Conservation (phyloP, 2,113 vertebrate genomes). For the Urocitellus parryii region DNA sequence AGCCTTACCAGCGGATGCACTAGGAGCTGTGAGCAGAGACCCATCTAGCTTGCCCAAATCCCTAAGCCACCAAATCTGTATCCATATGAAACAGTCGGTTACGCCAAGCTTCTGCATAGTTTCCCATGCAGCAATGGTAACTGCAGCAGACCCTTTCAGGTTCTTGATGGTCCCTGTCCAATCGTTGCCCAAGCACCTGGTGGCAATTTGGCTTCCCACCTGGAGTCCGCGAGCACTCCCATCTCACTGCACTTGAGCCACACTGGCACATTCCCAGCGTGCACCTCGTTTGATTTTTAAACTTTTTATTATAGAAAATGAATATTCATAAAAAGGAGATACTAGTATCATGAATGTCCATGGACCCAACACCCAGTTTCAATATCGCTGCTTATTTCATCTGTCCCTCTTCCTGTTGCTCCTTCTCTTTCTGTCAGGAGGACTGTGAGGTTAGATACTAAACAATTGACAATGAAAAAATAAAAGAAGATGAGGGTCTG, state of each 20-base stretch:
- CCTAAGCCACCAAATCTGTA: neutral
- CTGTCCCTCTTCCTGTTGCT: neutral
- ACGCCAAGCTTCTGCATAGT: neutral
- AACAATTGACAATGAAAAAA: neutral
- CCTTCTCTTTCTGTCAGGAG: neutral
- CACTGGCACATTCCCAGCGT: neutral
- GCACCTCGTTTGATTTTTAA: neutral
- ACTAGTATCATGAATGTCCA: neutral
- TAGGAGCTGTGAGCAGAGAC: neutral
- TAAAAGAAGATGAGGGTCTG: neutral
- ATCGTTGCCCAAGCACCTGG: neutral
- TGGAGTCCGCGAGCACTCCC: neutral
- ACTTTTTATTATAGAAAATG: conserved; percentile 21
- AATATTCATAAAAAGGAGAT: neutral
- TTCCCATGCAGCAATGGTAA: neutral
- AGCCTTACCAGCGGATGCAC: neutral
- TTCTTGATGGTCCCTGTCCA: neutral
- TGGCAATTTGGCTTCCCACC: neutral
- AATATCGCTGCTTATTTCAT: neutral
- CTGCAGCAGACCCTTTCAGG: neutral
- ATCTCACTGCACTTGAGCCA: neutral
- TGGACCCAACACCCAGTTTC: neutral
- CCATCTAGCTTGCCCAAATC: neutral
- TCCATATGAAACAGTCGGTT: neutral
- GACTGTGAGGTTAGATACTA: neutral